Evolutionary conservation across 2,797 vertebrate species (phyloP), one percentile per base, ranked within the genome.

Genomic region (Catharus ustulatus): DNA sequence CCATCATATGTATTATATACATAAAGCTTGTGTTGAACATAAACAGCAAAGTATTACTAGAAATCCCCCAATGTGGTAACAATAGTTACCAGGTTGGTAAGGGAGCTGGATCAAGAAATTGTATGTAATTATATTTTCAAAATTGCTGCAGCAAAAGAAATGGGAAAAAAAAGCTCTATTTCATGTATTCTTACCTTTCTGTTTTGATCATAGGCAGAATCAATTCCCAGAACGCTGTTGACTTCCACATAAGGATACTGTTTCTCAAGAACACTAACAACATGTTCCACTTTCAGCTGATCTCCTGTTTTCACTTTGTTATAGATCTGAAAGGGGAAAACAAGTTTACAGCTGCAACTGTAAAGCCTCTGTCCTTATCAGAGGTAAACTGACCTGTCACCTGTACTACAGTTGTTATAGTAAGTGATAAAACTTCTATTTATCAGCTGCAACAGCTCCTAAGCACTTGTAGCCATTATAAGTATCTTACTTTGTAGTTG

Each of bases 171-270:
- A 32, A 30, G 8, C 29, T 71, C 8, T 64, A 5, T 43, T 87
- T 46, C 16, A 52, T 69, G 6, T 88, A 38, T 42, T 73, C 95
- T 98, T 97, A 99, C 99, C 99, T 99, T 99, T 74, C 99, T 98
- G 97, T 98, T 99, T 94, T 97, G 98, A 97, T 99, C 99, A 21
- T 99, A 99, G 86, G 94, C 98, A 87, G 99, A 99, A 96, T 99
- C 99, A 3, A 98, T 97, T 64, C 98, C 99, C 87, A 99, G 97
- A 94, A 99, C 95, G 85, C 99, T 99, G 96, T 94, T 98, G 94
- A 99, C 96, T 97, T 99, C 99, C 21, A 99, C 98, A 4, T 99
- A 99, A 1, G 99, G 98, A 89, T 99, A 99, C 88, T 98, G 98
- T 96, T 99, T 99, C 97, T 99, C 98, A 91, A 99, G 97, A 51